phyloP scores from a whole-genome alignment of 2,888 invertebrate genomes.

The Coronaproctus castanopsis region DNA sequence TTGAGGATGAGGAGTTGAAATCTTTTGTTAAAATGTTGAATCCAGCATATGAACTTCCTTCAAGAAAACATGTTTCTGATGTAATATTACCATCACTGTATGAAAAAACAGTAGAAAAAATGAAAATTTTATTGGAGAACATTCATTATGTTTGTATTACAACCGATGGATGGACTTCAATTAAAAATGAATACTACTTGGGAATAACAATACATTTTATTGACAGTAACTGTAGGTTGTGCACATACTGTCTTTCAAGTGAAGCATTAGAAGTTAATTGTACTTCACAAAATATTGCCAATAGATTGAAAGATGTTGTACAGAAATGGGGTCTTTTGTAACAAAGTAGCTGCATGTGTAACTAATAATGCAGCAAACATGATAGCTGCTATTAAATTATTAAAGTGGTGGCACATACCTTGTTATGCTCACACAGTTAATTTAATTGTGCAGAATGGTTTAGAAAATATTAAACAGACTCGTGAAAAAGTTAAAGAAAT shows the following conservation, averaged over 20 bases:
- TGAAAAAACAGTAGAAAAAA: conserved; percentile 4
- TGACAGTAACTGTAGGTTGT: conserved; percentile 2
- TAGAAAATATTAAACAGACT: conserved; percentile 2
- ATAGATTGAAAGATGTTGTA: conserved; percentile 3
- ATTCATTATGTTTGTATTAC: conserved; percentile 8
- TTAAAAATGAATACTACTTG: conserved; percentile 11
- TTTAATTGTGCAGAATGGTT: conserved; percentile 5
- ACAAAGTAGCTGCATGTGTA: conserved; percentile 12
- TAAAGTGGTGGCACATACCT: conserved; percentile 9
- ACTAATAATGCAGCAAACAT: conserved; percentile 13
- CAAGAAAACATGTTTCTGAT: conserved; percentile 12
- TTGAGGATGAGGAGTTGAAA: conserved; percentile 14
- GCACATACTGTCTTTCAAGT: conserved; percentile 8
- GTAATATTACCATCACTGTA: conserved; percentile 9
- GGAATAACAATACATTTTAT: conserved; percentile 11
- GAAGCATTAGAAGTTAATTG: conserved; percentile 4
- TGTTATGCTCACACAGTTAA: conserved; percentile 13
- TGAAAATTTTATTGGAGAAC: not conserved
- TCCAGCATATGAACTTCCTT: conserved; percentile 14
- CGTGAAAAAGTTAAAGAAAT: conserved; percentile 4
- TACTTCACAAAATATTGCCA: conserved; percentile 5
- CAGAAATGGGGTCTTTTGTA: conserved; percentile 7
- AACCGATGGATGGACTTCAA: conserved; percentile 12
- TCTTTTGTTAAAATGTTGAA: conserved; percentile 14
- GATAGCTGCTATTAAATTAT: conserved; percentile 7